Percentiles rank a stretch among this genome's conserved stretches.
Conservation (phyloP, 2,888 invertebrate genomes). For the Adelognathus sp. region DNA sequence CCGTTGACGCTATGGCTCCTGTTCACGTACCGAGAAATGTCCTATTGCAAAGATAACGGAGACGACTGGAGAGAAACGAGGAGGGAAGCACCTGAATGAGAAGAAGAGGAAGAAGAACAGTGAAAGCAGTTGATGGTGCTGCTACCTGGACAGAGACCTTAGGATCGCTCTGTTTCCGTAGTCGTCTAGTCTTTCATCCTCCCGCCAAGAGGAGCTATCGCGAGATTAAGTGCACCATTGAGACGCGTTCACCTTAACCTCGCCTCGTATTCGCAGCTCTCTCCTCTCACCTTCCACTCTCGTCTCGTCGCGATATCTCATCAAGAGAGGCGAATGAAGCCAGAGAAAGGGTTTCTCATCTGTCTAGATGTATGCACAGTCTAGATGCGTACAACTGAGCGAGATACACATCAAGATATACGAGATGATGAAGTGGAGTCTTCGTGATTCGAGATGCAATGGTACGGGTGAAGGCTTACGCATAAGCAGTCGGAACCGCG, state of each 20-base stretch:
- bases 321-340: constrained; percentile 25
- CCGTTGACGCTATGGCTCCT: not conserved
- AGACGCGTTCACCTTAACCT: constrained; percentile 31
- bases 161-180: constrained; percentile 21
- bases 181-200: constrained; percentile 42
- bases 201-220: constrained; percentile 22
- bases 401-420: not conserved
- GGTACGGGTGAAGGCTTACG: not conserved
- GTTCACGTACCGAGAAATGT: constrained; percentile 25
- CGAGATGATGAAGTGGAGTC: not conserved
- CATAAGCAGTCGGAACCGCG: not conserved
- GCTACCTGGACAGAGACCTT: constrained; percentile 15
- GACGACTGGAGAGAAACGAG: constrained; percentile 21
- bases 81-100: constrained; percentile 51
- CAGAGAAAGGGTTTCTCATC: constrained; percentile 14
- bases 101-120: constrained; percentile 37
- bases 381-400: not conserved
- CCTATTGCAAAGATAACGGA: constrained; percentile 25
- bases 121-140: constrained; percentile 17
- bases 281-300: not conserved
- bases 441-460: not conserved
- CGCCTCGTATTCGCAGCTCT: not conserved
- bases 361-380: not conserved
- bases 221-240: constrained; percentile 42
- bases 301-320: constrained; percentile 26